Conservation (phyloP, 2,797 vertebrate species). For the Acanthurus tractus region DNA sequence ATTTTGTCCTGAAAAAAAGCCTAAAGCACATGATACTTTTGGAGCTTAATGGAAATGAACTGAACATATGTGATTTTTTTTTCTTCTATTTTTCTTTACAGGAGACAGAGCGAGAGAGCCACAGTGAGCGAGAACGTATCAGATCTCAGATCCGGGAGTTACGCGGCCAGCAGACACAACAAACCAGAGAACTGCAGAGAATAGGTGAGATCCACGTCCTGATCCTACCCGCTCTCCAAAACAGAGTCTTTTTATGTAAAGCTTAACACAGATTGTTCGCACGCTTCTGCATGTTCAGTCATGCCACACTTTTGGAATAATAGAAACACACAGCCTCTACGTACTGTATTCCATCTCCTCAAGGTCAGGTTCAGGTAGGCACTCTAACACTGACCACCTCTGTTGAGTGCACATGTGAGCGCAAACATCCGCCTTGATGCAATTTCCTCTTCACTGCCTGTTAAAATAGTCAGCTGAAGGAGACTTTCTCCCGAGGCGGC, state of each 20-base stretch:
- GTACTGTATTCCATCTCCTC: slow-evolving; percentile 49
- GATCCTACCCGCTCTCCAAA: neutral
- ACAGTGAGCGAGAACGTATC: slow-evolving; percentile 74
- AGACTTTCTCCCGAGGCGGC: slow-evolving; percentile 66
- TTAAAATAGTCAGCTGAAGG: slow-evolving; percentile 69
- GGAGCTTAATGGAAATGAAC: slow-evolving; percentile 23
- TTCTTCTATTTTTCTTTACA: slow-evolving; percentile 49
- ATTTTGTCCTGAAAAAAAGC: slow-evolving; percentile 11
- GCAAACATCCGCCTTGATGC: slow-evolving; percentile 37
- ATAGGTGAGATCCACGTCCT: slow-evolving; percentile 66
- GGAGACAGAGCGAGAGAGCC: slow-evolving; percentile 75
- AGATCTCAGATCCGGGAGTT: slow-evolving; percentile 75
- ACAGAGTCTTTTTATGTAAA: neutral
- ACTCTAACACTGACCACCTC: slow-evolving; percentile 64
- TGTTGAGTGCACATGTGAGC: slow-evolving; percentile 54
- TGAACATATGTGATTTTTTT: slow-evolving; percentile 28
- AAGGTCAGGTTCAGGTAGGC: slow-evolving; percentile 52
- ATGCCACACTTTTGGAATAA: slow-evolving; percentile 10
- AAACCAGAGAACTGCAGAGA: slow-evolving; percentile 72
- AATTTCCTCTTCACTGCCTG: slow-evolving; percentile 69
- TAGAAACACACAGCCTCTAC: slow-evolving; percentile 46
- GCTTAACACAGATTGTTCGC: neutral
- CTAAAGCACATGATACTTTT: slow-evolving; percentile 7
- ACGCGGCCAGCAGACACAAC: slow-evolving; percentile 62
- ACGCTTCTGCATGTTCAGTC: slow-evolving; percentile 12